Evolutionary conservation across 2,797 vertebrate genomes (phyloP), one percentile per base, ranked within the genome.

Genomic region (Triplophysa yarkandensis): DNA sequence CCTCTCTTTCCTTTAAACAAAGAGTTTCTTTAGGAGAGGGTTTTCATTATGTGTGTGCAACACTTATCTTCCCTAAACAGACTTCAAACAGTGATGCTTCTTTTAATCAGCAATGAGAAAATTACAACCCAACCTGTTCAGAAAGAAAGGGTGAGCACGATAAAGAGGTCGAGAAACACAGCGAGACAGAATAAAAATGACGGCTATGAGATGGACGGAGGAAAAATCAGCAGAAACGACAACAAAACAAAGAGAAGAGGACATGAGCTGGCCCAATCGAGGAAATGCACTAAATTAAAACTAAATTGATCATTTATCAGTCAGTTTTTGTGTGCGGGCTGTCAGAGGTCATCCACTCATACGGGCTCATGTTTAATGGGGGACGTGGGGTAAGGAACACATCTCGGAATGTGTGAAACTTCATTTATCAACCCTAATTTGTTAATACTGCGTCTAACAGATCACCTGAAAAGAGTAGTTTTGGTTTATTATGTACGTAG

Each of bases 281-380:
- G 54, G 14, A 43, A 44, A 21, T 54, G 46, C 46, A 25, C 63
- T 50, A 68, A 55, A 62, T 72, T 55, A 27, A 10, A 19, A n/a
- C 64, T 73, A 54, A 73, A 62, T 34, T 61, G 62, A 41, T 9
- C 11, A 61, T 66, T 61, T 78, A n/a, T 72, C 44, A 73, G 76
- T 78, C 69, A 78, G 54, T 34, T 46, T 52, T 41, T 25, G 36
- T 67, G 76, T 60, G 64, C 68, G 55, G 70, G 55, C 55, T 73
- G 70, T 78, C 70, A 73, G 34, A 71, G 52, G 44, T 52, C 25
- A 77, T 71, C 41, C 55, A 34, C 65, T 73, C 70, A 68, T n/a
- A 61, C 28, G 55, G 4, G 7, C 21, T 68, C 27, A 25, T 52
- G 60, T 25, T 39, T 19, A n/a, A 36, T 43, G 34, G 73, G 32